A percentile compares a stretch with the other conserved stretches of the same genome.
Evolutionary conservation across 2,888 invertebrate species (phyloP).

Genomic region (Arrhopalites spinosus): DNA sequence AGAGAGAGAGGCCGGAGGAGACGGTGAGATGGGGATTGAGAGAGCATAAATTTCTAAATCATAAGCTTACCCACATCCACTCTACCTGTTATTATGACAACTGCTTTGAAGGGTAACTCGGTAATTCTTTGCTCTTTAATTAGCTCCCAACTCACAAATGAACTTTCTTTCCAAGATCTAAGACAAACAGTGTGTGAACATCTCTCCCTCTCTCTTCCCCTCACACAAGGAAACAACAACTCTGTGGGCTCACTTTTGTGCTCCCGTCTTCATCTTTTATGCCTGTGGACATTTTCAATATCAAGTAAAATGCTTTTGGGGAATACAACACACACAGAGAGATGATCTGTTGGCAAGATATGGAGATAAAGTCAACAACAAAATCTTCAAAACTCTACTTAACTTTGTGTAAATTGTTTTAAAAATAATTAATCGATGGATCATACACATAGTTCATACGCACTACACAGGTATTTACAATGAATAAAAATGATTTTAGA

Average conservation of each 20-base stretch:
- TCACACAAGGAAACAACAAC: background rate
- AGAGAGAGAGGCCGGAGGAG: background rate
- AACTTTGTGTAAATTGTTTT: no score
- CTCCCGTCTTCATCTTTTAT: background rate
- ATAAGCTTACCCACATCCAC: constrained; percentile 5
- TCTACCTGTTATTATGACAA: constrained; percentile 18
- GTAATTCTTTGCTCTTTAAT: constrained; percentile 24
- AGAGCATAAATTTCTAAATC: constrained; percentile 10
- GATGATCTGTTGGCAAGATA: no score
- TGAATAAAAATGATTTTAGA: no score
- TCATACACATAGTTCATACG: no score
- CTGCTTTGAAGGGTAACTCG: constrained; percentile 20
- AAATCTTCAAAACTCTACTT: no score
- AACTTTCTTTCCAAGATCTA: constrained; percentile 17
- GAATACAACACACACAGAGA: no score
- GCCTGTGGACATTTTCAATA: no score
- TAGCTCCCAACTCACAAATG: constrained; percentile 6
- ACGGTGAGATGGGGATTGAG: background rate
- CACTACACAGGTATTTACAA: no score
- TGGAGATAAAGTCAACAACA: no score
- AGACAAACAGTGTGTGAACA: constrained; percentile 11
- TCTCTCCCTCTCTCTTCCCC: background rate
- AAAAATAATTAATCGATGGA: no score
- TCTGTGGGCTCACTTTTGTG: background rate
- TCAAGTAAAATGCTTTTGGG: no score